Base-by-base conservation (phyloP, 1,140 invertebrate genomes). In the Zaprionus gabonicus region DNA sequence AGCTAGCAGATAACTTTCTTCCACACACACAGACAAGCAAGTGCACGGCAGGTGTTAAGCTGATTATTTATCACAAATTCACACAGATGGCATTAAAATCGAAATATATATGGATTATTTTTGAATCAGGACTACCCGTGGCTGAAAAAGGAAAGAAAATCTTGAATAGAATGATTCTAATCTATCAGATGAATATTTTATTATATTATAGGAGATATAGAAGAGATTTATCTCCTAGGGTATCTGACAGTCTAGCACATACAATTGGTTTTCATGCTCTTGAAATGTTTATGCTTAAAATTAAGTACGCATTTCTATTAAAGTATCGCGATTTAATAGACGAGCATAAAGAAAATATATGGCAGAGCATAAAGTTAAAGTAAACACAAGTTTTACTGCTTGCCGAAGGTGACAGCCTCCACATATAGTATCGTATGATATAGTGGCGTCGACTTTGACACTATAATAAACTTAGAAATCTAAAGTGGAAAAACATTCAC, bases 81-180 rank as follows among this genome's bases (percentile, higher is more conserved):
- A 51, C 27, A 63, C 46, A 63, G 60, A 63, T 53, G 62, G 62
- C 62, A 64, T 49, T 63, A 20, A 53, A 64, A 53, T 23, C 3
- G 5, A 5, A 41, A 41, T 41, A 41, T n/a, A 15, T 41, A 15
- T 15, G 38, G 9, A n/a, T 1, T 31, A 6, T 31, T 41, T 41
- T 41, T 34, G 31, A 34, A 34, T 10, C 31, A 9, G 1, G 28
- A 9, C 6, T 3, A 10, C 28, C 28, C 28, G 28, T 34, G 9
- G 31, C 0, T 34, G 31, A 3, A 34, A 31, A 34, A 34, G 10
- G 9, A 34, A 34, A 10, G 9, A 34, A 34, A 34, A 34, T 34
- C 20, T 20, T 20, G 20, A 20, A 20, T 20, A 20, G 20, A 20
- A 20, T 0, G 20, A 20, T 20, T 20, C 20, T 20, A 20, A 20